These are phyloP conservation scores for Styela plicata DNA, from an alignment of 23 tunicate genomes.

Conservation along the genomic window DNA sequence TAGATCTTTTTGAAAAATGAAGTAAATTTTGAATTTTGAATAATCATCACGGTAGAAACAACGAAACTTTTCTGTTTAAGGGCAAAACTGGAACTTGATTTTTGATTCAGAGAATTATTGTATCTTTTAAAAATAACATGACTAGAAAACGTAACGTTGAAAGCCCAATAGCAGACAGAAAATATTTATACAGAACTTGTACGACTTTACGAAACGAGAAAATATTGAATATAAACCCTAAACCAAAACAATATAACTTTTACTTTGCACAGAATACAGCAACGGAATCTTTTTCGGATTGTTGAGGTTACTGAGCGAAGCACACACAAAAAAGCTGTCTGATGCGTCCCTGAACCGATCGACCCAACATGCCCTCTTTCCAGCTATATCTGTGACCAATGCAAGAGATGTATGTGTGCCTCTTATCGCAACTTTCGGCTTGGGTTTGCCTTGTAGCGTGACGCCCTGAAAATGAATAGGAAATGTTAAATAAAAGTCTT, in stretches of 20 bases:
- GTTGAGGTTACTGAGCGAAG: conserved; percentile 15
- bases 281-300: background rate
- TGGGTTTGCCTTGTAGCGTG: background rate
- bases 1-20: too few relatives aligned
- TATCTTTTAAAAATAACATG: background rate
- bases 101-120: too few relatives aligned
- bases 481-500: too few relatives aligned
- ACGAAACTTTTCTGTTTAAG: too few relatives aligned
- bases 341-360: conserved; percentile 1
- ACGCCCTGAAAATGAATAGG: too few relatives aligned
- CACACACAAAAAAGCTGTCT: conserved; percentile 26
- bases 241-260: background rate
- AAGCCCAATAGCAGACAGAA: background rate
- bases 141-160: background rate
- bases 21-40: too few relatives aligned
- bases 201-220: too few relatives aligned
- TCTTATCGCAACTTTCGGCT: background rate
- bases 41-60: too few relatives aligned
- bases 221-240: too few relatives aligned
- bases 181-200: too few relatives aligned
- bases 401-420: conserved; percentile 13
- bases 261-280: conserved; percentile 20
- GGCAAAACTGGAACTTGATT: too few relatives aligned
- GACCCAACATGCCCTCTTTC: conserved; percentile 22
- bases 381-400: conserved; percentile 1